These are phyloP conservation scores for Andrena cerasifolii DNA, from an alignment of 1,140 invertebrate genomes.

Conservation along the genomic window DNA sequence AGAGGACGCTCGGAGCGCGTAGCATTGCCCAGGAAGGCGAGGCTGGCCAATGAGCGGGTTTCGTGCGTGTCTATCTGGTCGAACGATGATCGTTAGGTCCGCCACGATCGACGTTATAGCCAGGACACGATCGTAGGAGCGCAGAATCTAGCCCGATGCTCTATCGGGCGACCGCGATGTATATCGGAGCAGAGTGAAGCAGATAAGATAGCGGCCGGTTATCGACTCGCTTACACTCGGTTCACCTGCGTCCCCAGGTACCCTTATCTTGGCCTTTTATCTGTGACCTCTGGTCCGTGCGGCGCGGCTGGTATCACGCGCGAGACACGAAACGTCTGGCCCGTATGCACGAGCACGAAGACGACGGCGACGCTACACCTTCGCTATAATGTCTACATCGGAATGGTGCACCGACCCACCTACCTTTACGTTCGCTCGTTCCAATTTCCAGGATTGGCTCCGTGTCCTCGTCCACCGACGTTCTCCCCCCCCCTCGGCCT, in stretches of 20 bases:
- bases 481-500: neutral
- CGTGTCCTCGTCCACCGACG: slow-evolving; percentile 31
- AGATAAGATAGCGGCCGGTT: slow-evolving; percentile 74
- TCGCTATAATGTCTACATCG: slow-evolving; percentile 70
- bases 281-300: slow-evolving; percentile 75
- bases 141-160: slow-evolving; percentile 49
- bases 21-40: slow-evolving; percentile 16
- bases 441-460: slow-evolving; percentile 72
- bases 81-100: slow-evolving; percentile 47
- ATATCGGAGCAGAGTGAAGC: slow-evolving; percentile 65
- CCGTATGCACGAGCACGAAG: slow-evolving; percentile 38
- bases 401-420: slow-evolving; percentile 35
- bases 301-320: slow-evolving; percentile 60
- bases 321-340: slow-evolving; percentile 50
- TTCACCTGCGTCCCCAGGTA: slow-evolving; percentile 73
- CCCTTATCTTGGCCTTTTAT: slow-evolving; percentile 74
- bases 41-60: slow-evolving; percentile 12
- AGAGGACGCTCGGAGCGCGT: slow-evolving; percentile 7
- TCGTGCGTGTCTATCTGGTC: neutral
- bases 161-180: slow-evolving; percentile 54
- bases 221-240: slow-evolving; percentile 69
- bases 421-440: slow-evolving; percentile 55
- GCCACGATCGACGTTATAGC: slow-evolving; percentile 39
- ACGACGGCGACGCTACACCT: slow-evolving; percentile 35
- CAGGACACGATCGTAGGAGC: slow-evolving; percentile 22